phyloP scores from a whole-genome alignment of 2,113 vertebrate species.

The Chaetura pelagica region DNA sequence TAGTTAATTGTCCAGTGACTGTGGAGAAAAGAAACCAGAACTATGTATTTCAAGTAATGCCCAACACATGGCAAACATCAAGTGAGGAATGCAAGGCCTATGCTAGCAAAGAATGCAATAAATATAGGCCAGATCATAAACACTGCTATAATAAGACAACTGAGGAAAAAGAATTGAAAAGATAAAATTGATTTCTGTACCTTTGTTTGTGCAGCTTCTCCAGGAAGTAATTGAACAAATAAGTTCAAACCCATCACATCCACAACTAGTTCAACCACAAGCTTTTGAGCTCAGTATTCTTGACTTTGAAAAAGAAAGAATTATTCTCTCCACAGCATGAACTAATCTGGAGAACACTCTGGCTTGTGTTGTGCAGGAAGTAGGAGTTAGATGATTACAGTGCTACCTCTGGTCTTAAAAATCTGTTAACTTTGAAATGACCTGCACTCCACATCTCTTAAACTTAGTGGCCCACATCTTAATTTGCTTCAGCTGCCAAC shows the following conservation, averaged over 20 bases:
- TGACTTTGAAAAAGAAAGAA: slow-evolving; percentile 28
- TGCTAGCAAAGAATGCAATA: slow-evolving; percentile 66
- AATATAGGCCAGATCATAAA: slow-evolving; percentile 72
- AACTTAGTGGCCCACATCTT: not conserved
- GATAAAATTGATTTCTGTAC: slow-evolving; percentile 45
- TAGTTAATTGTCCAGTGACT: slow-evolving; percentile 30
- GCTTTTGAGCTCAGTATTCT: not conserved
- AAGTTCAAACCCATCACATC: slow-evolving; percentile 6
- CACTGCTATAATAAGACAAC: slow-evolving; percentile 63
- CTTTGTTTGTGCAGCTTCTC: slow-evolving; percentile 25
- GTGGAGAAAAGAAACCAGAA: slow-evolving; percentile 59
- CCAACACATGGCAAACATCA: slow-evolving; percentile 76
- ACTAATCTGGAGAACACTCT: slow-evolving; percentile 17
- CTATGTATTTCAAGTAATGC: slow-evolving; percentile 66
- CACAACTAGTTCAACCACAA: not conserved
- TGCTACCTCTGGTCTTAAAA: slow-evolving; percentile 32
- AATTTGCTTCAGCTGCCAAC: not conserved
- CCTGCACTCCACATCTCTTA: not conserved
- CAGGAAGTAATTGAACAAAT: slow-evolving; percentile 12
- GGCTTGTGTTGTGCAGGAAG: slow-evolving; percentile 37
- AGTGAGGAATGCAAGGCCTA: slow-evolving; percentile 66
- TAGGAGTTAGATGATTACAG: slow-evolving; percentile 4
- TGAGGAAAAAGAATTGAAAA: slow-evolving; percentile 59
- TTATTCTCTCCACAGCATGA: not conserved
- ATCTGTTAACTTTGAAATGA: slow-evolving; percentile 12